Conservation (phyloP, 2,888 invertebrate species). For the Germaria angustata region DNA sequence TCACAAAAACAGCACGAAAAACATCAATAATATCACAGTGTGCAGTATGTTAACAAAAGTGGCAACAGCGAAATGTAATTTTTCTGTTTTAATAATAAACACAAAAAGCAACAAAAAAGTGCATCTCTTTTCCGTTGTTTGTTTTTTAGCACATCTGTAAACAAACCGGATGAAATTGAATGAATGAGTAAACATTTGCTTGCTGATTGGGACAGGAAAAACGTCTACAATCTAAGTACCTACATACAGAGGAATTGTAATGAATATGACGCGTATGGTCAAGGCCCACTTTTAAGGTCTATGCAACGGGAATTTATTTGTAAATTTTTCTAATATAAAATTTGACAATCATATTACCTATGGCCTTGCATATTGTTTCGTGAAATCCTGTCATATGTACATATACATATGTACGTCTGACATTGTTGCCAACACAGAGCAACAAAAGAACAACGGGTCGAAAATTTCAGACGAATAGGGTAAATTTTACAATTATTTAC, state of each 20-base stretch:
- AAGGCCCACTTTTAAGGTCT: too few relatives aligned
- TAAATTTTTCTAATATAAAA: too few relatives aligned
- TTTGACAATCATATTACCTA: too few relatives aligned
- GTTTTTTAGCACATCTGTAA: not conserved
- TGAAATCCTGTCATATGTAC: too few relatives aligned
- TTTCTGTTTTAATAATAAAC: slow-evolving; percentile 27
- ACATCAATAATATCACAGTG: slow-evolving; percentile 8
- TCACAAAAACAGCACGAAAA: not conserved
- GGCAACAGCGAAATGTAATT: slow-evolving; percentile 36
- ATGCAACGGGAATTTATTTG: too few relatives aligned
- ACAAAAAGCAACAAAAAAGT: slow-evolving; percentile 9
- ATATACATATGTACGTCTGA: too few relatives aligned
- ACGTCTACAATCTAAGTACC: not conserved
- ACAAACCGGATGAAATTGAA: slow-evolving; percentile 14
- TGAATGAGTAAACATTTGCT: not conserved
- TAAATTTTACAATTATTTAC: too few relatives aligned
- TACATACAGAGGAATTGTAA: not conserved
- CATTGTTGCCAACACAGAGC: too few relatives aligned
- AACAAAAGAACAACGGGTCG: too few relatives aligned
- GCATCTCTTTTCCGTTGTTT: slow-evolving; percentile 1
- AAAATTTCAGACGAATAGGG: too few relatives aligned
- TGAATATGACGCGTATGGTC: too few relatives aligned
- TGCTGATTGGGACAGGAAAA: not conserved
- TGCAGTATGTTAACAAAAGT: slow-evolving; percentile 14
- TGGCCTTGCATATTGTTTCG: too few relatives aligned